phyloP scores from a whole-genome alignment of 2,113 vertebrate genomes.

The Solea senegalensis region DNA sequence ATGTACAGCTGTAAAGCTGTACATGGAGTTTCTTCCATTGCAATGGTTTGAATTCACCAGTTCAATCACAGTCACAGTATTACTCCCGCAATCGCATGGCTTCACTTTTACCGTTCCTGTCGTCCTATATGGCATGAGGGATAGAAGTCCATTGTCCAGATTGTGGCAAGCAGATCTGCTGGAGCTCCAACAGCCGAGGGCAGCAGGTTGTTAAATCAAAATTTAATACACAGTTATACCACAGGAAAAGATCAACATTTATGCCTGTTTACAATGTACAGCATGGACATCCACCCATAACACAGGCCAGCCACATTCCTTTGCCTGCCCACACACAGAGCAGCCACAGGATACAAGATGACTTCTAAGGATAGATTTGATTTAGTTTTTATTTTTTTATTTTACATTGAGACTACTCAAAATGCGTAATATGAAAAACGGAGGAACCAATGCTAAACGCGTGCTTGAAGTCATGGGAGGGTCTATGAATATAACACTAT shows the following conservation, averaged over 20 bases:
- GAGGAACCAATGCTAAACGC: no score
- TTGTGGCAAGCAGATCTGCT: conserved; percentile 31
- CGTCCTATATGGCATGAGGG: conserved; percentile 25
- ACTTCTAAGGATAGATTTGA: conserved; percentile 5
- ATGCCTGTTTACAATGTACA: conserved; percentile 73
- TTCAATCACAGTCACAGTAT: neutral
- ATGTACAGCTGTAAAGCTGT: neutral
- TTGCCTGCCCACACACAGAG: conserved; percentile 70
- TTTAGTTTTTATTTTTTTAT: no score
- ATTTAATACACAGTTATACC: conserved; percentile 62
- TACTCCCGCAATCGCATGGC: conserved; percentile 2
- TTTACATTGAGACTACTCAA: no score
- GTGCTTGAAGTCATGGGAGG: no score
- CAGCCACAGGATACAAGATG: conserved; percentile 31
- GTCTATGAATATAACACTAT: no score
- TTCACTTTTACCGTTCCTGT: conserved; percentile 39
- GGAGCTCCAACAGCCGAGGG: conserved; percentile 31
- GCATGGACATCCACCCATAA: conserved; percentile 63
- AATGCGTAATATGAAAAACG: no score
- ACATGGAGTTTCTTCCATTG: no score
- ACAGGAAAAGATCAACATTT: conserved; percentile 65
- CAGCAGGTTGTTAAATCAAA: conserved; percentile 62
- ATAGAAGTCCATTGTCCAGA: conserved; percentile 40
- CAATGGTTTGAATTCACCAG: neutral
- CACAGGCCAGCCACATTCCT: conserved; percentile 63